Conservation (phyloP, 2,888 invertebrate genomes). For the Leptothorax acervorum region DNA sequence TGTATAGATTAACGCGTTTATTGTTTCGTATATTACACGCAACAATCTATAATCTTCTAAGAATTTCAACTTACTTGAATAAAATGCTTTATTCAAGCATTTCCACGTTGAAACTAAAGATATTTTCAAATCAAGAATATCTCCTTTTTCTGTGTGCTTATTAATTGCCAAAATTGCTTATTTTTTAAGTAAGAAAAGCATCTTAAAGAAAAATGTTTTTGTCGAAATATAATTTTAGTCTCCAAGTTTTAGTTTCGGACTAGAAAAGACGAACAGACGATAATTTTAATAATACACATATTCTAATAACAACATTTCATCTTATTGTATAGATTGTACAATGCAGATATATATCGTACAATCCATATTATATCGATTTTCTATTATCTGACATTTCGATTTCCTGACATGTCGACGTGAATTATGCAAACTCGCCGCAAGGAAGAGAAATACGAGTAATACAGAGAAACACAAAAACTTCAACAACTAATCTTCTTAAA, state of each 20-base stretch:
- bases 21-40: too few relatives aligned
- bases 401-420: background rate
- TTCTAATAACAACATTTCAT: constrained; percentile 10
- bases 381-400: constrained; percentile 3
- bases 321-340: background rate
- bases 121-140: too few relatives aligned
- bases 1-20: too few relatives aligned
- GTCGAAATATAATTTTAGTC: background rate
- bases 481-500: background rate
- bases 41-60: too few relatives aligned
- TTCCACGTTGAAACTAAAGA: too few relatives aligned
- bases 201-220: background rate
- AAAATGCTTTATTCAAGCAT: too few relatives aligned
- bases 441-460: background rate
- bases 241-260: background rate
- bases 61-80: too few relatives aligned
- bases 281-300: background rate
- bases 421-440: background rate
- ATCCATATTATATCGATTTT: background rate
- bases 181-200: background rate
- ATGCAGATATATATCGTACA: background rate
- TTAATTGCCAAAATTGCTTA: background rate
- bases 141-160: background rate
- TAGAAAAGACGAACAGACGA: background rate
- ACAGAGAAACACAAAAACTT: background rate